Percentiles rank a stretch among this genome's conserved stretches.
These are phyloP conservation scores for Cheilosia soror DNA, from an alignment of 2,888 invertebrate genomes.

Conservation along the genomic window DNA sequence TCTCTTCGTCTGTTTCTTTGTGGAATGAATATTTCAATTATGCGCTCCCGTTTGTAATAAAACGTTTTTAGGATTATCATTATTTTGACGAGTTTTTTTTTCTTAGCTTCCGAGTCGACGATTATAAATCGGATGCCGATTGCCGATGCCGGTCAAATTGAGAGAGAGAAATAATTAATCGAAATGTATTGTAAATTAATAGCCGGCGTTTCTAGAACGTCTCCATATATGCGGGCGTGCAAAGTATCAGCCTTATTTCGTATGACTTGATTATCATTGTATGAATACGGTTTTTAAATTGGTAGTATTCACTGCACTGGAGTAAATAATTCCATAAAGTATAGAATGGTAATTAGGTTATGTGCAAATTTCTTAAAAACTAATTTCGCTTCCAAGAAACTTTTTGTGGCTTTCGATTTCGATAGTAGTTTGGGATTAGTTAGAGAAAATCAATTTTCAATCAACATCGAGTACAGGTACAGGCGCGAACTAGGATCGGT, in stretches of 20 bases:
- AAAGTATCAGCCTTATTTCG: conserved; percentile 1
- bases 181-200: conserved; percentile 24
- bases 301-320: too few relatives aligned
- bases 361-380: too few relatives aligned
- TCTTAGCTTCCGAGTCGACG: neutral
- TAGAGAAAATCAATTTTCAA: too few relatives aligned
- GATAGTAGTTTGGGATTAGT: too few relatives aligned
- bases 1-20: conserved; percentile 30
- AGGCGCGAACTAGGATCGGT: too few relatives aligned
- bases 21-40: conserved; percentile 41
- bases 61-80: conserved; percentile 26
- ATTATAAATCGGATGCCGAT: neutral
- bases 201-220: neutral
- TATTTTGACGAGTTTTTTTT: conserved; percentile 12
- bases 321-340: too few relatives aligned
- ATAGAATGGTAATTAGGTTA: too few relatives aligned
- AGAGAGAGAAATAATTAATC: neutral
- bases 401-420: too few relatives aligned
- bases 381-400: too few relatives aligned
- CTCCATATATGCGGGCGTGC: neutral
- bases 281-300: too few relatives aligned
- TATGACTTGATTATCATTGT: too few relatives aligned
- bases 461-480: too few relatives aligned
- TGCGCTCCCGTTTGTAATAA: conserved; percentile 15
- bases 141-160: neutral